Percentiles rank a stretch among this genome's conserved stretches.
phyloP scores from a whole-genome alignment of 2,888 invertebrate genomes.

The Volucella zonaria region DNA sequence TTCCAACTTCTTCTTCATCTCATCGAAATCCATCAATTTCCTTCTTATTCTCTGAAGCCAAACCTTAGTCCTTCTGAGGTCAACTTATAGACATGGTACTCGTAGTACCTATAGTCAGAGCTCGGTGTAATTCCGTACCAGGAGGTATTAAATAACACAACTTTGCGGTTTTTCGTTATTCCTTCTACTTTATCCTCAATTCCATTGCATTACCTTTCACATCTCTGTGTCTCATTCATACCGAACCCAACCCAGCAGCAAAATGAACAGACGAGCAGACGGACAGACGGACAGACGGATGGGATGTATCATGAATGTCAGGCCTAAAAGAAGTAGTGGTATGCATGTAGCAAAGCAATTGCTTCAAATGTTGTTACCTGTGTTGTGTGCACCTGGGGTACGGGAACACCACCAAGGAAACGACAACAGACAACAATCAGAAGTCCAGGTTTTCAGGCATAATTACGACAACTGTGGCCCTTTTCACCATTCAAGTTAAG shows the following conservation, averaged over 20 bases:
- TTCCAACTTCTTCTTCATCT: conserved; percentile 44
- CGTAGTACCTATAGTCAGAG: conserved; percentile 13
- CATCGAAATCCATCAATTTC: conserved; percentile 66
- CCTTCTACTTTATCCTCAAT: conserved; percentile 42
- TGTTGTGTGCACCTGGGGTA: conserved; percentile 66
- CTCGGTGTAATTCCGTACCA: conserved; percentile 59
- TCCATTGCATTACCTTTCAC: conserved; percentile 68
- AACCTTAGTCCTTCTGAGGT: conserved; percentile 58
- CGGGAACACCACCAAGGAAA: conserved; percentile 30
- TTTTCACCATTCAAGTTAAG: conserved; percentile 8
- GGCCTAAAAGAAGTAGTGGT: conserved; percentile 41
- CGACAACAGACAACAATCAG: conserved; percentile 62
- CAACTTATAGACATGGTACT: conserved; percentile 2
- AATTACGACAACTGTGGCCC: conserved; percentile 72
- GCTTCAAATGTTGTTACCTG: conserved; percentile 70
- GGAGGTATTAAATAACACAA: conserved; percentile 72
- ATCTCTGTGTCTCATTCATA: conserved; percentile 25
- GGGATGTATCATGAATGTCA: conserved; percentile 62
- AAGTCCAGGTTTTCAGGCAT: conserved; percentile 64
- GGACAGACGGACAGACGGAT: neutral
- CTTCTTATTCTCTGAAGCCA: conserved; percentile 47
- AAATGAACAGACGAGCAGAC: too few species aligned
- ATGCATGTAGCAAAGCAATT: conserved; percentile 71
- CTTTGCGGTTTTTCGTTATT: conserved; percentile 67
- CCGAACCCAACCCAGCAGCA: neutral